Evolutionary conservation across 2,888 invertebrate species (phyloP), one percentile per base, ranked within the genome.

Genomic region (Heliconius erato): DNA sequence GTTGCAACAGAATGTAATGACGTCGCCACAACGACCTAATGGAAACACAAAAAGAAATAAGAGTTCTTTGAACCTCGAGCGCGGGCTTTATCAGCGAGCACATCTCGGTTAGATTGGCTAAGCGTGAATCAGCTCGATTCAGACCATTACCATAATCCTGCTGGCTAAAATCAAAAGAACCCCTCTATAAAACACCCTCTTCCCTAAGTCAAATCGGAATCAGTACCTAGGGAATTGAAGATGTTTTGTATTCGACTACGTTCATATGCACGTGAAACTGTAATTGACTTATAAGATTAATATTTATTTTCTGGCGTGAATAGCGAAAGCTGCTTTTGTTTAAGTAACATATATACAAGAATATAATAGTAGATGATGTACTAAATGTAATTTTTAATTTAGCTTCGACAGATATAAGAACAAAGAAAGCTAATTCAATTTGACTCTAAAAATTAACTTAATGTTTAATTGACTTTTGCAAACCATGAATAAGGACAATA

Each of bases 131-230:
- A 85, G 86, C 86, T 83, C 84, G 82, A 83, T 84, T 85, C 85
- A 79, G 81, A 82, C 84, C 87, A 87, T 88, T 88, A 87, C 81
- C 87, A 88, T 88, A 88, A 88, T 87, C 87, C 85, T 76, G 84
- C 84, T 78, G 79, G 79, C 67, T 77, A 77, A 84, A 85, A 85
- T 85, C 86, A 85, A 80, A 83, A 68, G 79, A 79, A 65, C 85
- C 85, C 85, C 85, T 85, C 83, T 72, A 77, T 65, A 77, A 81
- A 69, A 68, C 79, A 78, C 83, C 85, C 83, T 80, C 82, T 32
- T 79, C 76, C 82, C 81, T 84, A 63, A 68, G 32, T 79, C 80
- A 40, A 63, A 84, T 84, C 79, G 69, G 72, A 80, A 80, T 86
- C 83, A 79, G 83, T 78, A 78, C 78, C 79, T 84, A 72, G 74